phyloP scores from a whole-genome alignment of 2,797 vertebrate genomes.

The Lutjanus campechanus region DNA sequence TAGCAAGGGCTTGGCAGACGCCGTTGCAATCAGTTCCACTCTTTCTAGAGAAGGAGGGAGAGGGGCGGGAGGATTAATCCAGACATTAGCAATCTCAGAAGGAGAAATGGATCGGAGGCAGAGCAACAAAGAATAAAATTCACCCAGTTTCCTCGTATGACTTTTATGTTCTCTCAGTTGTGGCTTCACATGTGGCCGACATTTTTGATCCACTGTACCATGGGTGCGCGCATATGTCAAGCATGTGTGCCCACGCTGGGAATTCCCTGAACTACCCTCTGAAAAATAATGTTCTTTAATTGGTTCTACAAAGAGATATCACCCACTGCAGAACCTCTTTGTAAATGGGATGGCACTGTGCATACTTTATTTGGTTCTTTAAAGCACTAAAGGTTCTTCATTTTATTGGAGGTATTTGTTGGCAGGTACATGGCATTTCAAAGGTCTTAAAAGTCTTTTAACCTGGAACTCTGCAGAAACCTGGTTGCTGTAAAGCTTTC shows the following conservation, averaged over 20 bases:
- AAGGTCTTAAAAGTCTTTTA: too few species aligned
- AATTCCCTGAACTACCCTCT: conserved; percentile 16
- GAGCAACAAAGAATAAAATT: conserved; percentile 49
- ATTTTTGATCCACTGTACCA: conserved; percentile 39
- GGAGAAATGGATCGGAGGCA: conserved; percentile 54
- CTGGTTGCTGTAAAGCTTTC: too few species aligned
- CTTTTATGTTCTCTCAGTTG: conserved; percentile 34
- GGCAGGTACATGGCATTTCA: too few species aligned
- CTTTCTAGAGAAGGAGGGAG: conserved; percentile 72
- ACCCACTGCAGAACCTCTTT: too few species aligned
- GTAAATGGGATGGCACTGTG: too few species aligned
- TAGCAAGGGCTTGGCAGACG: conserved; percentile 92
- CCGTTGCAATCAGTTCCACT: conserved; percentile 89
- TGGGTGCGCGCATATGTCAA: conserved; percentile 38
- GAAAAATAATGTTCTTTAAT: too few species aligned
- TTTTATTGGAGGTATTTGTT: too few species aligned
- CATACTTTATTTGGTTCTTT: too few species aligned
- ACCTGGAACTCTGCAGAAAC: too few species aligned
- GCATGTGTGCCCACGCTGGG: conserved; percentile 42
- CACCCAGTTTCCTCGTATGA: conserved; percentile 32
- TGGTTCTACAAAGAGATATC: too few species aligned
- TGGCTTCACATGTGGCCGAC: conserved; percentile 46
- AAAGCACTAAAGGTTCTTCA: too few species aligned
- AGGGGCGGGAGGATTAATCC: conserved; percentile 63
- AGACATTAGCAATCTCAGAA: conserved; percentile 66